phyloP scores from a whole-genome alignment of 1,140 invertebrate species.

The Aphis craccivora region DNA sequence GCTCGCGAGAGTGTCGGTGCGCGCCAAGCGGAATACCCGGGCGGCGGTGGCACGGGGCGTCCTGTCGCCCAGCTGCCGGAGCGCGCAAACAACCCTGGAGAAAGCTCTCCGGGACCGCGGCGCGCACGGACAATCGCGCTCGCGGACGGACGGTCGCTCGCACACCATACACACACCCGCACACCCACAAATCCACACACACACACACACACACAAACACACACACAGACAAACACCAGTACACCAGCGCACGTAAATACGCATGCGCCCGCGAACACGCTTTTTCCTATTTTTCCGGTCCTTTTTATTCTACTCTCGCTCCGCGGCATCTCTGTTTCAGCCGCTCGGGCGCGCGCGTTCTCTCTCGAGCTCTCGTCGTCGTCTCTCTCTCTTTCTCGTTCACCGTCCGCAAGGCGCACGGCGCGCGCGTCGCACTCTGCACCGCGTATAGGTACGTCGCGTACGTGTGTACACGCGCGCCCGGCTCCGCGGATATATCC shows the following conservation, averaged over 20 bases:
- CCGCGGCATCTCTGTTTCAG: background rate
- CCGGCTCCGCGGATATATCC: background rate
- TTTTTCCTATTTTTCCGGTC: slow-evolving; percentile 17
- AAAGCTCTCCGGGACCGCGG: slow-evolving; percentile 55
- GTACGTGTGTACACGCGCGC: background rate
- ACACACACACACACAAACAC: background rate
- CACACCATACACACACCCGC: background rate
- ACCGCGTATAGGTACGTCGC: background rate
- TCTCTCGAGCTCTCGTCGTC: background rate
- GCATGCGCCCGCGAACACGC: background rate
- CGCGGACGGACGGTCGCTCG: background rate
- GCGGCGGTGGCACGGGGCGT: slow-evolving; percentile 23
- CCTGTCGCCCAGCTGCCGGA: slow-evolving; percentile 55
- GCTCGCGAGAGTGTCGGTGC: background rate
- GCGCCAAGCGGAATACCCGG: slow-evolving; percentile 47
- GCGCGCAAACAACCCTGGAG: slow-evolving; percentile 54
- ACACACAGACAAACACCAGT: background rate
- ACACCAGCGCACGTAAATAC: background rate
- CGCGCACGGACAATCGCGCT: background rate
- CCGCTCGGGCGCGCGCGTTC: background rate
- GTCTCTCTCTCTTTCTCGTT: background rate
- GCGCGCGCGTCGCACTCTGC: slow-evolving; percentile 5
- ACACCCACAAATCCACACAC: background rate
- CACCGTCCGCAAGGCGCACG: background rate
- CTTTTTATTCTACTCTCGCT: slow-evolving; percentile 11